Evolutionary conservation across 1,140 invertebrate species (phyloP), one percentile per base, ranked within the genome.

Genomic region (Drosophila bocki): DNA sequence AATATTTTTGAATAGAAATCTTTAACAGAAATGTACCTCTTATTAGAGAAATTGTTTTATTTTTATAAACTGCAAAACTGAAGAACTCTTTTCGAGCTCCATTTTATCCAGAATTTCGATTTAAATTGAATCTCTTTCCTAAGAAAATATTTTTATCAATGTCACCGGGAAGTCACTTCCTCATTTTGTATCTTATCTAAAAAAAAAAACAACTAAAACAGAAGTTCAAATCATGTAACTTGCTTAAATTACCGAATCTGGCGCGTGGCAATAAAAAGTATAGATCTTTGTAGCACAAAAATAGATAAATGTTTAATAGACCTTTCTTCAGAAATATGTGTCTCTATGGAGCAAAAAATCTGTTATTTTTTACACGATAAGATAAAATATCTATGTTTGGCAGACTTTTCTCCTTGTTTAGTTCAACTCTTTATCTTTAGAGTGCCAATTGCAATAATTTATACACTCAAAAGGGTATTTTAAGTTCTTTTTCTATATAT

Each of bases 151-250:
- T 48, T 60, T 7, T n/a, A 17, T 58, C 7, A 33, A 5, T 37
- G 22, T 45, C 39, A 15, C 17, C 7, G 3, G 1, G 19, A 37
- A 50, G n/a, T 69, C n/a, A 70, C 13, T 64, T 64, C 11, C 17
- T 29, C 7, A 26, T 7, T 19, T 42, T 33, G 39, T 75, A 63
- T 75, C 72, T 75, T 75, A 75, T 75, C 72, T 42, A 32, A 35
- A 13, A 11, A 13, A 60, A 33, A 11, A 13, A 60, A 33, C 8
- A n/a, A 70, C 17, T 29, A 19, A 22, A 39, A 53, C 45, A 17
- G 9, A 35, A 39, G 12, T 26, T n/a, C 26, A 26, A 65, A 33
- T 50, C 9, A 32, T 54, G 51, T 54, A 56, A 61, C 45, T 74
- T 61, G 15, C 41, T 29, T 62, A 29, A 62, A 63, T 62, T 72